Percentiles rank a stretch among this genome's conserved stretches.
These are phyloP conservation scores for Sapajus apella DNA, from an alignment of 2,113 vertebrate genomes.

Conservation along the genomic window DNA sequence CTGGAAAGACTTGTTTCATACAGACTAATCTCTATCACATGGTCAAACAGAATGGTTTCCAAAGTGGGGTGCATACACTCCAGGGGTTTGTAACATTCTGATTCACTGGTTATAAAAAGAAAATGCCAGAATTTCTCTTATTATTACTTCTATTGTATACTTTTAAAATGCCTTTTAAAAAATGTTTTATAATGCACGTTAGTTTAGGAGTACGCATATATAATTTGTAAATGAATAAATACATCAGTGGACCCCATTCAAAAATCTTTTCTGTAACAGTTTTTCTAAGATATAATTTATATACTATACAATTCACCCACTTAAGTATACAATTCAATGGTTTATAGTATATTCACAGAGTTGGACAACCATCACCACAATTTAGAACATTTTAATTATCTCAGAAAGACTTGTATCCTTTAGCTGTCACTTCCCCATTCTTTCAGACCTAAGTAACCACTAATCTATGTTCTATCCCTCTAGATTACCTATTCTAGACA, in stretches of 20 bases:
- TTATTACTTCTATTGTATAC: not conserved
- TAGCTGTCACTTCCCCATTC: not conserved
- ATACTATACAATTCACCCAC: not conserved
- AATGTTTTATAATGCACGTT: not conserved
- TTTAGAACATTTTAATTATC: not conserved
- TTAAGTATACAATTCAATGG: not conserved
- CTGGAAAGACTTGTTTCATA: not conserved
- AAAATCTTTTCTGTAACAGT: not conserved
- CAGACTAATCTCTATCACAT: not conserved
- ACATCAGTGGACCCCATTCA: not conserved
- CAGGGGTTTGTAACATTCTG: not conserved
- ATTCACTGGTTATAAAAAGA: not conserved
- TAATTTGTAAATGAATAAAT: slow-evolving; percentile 29
- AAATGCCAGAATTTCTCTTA: not conserved
- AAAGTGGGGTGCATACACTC: not conserved
- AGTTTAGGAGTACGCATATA: not conserved
- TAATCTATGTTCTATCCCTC: not conserved
- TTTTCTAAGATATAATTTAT: not conserved
- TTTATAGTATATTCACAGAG: not conserved
- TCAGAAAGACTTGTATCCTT: not conserved
- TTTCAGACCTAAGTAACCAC: not conserved
- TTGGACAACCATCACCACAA: not conserved
- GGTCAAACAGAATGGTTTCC: not conserved
- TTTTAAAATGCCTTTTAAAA: not conserved
- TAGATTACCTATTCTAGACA: not conserved